Evolutionary conservation across 2,113 vertebrate genomes (phyloP).

Genomic region (Salvelinus alpinus): DNA sequence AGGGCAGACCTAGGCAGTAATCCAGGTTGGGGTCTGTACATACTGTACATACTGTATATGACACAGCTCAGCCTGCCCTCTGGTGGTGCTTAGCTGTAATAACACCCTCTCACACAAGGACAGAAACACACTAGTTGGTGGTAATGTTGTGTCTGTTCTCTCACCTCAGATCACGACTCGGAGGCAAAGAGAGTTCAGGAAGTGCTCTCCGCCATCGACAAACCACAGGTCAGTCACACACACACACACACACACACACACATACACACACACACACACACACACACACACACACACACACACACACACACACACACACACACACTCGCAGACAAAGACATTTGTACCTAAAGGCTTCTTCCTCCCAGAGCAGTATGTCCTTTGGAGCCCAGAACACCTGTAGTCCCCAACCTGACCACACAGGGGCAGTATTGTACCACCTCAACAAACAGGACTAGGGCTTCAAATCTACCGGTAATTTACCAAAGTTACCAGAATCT

Average conservation of each 20-base stretch:
- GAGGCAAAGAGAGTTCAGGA: slow-evolving; percentile 94
- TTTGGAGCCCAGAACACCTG: slow-evolving; percentile 1
- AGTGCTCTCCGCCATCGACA: slow-evolving; percentile 93
- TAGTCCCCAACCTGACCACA: slow-evolving; percentile 50
- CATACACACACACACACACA: slow-evolving; percentile 9
- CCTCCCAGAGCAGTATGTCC: neutral
- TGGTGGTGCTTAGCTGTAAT: neutral
- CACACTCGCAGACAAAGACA: too few relatives aligned
- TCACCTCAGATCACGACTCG: slow-evolving; percentile 86
- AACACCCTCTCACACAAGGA: too few relatives aligned
- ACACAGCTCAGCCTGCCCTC: neutral
- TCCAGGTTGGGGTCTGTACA: too few relatives aligned
- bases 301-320: neutral
- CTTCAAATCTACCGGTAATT: neutral
- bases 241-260: slow-evolving; percentile 1
- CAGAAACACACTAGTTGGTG: too few relatives aligned
- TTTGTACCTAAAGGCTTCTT: neutral
- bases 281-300: neutral
- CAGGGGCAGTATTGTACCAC: slow-evolving; percentile 59
- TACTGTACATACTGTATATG: neutral
- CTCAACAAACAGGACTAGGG: neutral
- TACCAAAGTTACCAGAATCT: too few relatives aligned
- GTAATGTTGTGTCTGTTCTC: slow-evolving; percentile 2
- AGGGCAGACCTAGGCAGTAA: too few relatives aligned
- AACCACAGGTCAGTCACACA: slow-evolving; percentile 87